phyloP scores from a whole-genome alignment of 2,113 vertebrate species.

The Hypanus sabinus region DNA sequence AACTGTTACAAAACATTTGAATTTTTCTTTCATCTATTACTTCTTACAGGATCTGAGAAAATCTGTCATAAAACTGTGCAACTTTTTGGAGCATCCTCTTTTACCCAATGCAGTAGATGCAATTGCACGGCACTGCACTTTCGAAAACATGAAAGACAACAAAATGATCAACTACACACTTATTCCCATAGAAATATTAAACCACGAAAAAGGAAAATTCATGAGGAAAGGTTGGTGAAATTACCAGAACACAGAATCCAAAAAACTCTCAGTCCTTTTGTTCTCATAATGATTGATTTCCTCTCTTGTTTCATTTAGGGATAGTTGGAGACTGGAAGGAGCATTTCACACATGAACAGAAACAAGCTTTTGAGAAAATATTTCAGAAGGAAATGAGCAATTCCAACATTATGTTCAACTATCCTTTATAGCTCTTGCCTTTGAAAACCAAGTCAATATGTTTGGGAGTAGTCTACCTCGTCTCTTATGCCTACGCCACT shows the following conservation, averaged over 20 bases:
- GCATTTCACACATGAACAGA: conserved; percentile 62
- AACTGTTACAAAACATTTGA: no score
- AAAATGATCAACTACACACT: conserved; percentile 68
- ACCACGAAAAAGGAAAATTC: conserved; percentile 69
- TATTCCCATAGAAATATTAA: conserved; percentile 60
- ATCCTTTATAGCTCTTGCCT: conserved; percentile 43
- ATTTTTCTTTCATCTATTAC: not conserved
- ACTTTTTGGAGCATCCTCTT: conserved; percentile 60
- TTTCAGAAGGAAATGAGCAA: conserved; percentile 59
- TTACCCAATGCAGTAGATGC: conserved; percentile 49
- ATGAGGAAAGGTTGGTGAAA: conserved; percentile 69
- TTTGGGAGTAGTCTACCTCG: no score
- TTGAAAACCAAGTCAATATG: not conserved
- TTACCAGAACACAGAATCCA: not conserved
- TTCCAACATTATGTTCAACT: conserved; percentile 46
- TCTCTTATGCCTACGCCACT: no score
- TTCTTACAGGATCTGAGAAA: conserved; percentile 55
- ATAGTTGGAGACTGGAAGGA: conserved; percentile 68
- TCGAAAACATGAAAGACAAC: conserved; percentile 68
- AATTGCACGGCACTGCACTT: conserved; percentile 61
- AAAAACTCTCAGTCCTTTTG: not conserved
- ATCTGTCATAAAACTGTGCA: conserved; percentile 52
- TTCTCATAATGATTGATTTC: no score
- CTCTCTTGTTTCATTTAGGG: conserved; percentile 48
- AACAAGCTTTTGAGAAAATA: conserved; percentile 51